Evolutionary conservation across 1,140 invertebrate species (phyloP).

Genomic region (Drosophila miranda): DNA sequence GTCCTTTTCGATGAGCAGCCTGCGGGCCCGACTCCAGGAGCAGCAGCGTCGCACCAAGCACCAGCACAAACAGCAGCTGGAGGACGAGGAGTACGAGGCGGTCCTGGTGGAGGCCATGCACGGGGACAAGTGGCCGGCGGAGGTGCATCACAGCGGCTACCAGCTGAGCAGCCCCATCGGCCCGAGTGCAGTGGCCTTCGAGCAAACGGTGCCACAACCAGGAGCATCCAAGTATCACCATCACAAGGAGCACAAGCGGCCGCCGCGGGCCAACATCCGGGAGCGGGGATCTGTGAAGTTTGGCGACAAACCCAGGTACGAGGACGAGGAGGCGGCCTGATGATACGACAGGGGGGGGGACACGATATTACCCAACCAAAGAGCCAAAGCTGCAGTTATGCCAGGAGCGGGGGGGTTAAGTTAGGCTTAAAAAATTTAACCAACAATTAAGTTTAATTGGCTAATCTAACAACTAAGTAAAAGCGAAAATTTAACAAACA

Average conservation of each 20-base stretch:
- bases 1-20: conserved; percentile 57
- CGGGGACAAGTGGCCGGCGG: conserved; percentile 65
- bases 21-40: conserved; percentile 64
- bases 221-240: background rate
- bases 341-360: background rate
- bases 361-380: conserved; percentile 39
- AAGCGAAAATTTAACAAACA: conserved; percentile 27
- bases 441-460: conserved; percentile 27
- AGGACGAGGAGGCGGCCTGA: conserved; percentile 61
- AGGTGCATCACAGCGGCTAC: conserved; percentile 57
- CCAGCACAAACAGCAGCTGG: conserved; percentile 34
- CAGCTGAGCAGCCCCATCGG: conserved; percentile 71
- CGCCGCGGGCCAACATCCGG: conserved; percentile 46
- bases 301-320: conserved; percentile 58
- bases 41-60: conserved; percentile 41
- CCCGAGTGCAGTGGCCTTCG: conserved; percentile 69
- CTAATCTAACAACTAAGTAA: conserved; percentile 42
- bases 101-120: conserved; percentile 60
- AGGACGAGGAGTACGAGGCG: conserved; percentile 61
- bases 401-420: conserved; percentile 12
- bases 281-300: conserved; percentile 68
- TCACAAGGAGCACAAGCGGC: conserved; percentile 53
- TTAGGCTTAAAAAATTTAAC: conserved; percentile 4
- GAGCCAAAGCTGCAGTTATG: conserved; percentile 59
- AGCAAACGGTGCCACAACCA: conserved; percentile 42